phyloP scores from a whole-genome alignment of 2,888 invertebrate species.

The Diarsia rubi region DNA sequence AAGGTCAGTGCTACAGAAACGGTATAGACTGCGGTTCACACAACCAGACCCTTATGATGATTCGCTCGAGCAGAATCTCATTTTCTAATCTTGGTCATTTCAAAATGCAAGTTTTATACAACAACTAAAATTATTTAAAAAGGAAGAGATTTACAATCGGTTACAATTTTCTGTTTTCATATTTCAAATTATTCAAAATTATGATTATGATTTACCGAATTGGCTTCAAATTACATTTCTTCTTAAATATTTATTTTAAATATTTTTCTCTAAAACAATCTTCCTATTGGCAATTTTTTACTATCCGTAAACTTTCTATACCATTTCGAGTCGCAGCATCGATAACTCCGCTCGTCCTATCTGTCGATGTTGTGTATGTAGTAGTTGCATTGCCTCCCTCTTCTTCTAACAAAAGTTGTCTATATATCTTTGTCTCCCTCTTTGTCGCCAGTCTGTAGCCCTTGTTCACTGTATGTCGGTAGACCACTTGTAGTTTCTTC shows the following conservation, averaged over 20 bases:
- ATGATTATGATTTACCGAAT: constrained; percentile 39
- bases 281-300: constrained; percentile 62
- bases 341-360: constrained; percentile 85
- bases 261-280: constrained; percentile 52
- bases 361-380: constrained; percentile 90
- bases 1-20: constrained; percentile 91
- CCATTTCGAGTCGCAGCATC: constrained; percentile 87
- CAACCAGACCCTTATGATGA: constrained; percentile 8
- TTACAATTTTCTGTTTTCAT: constrained; percentile 9
- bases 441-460: constrained; percentile 88
- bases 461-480: constrained; percentile 85
- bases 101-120: not conserved
- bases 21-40: constrained; percentile 80
- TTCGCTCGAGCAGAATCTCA: constrained; percentile 22
- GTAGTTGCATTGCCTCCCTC: constrained; percentile 89
- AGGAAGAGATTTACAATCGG: constrained; percentile 24
- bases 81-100: not conserved
- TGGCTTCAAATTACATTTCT: constrained; percentile 55
- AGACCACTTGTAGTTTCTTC: constrained; percentile 90
- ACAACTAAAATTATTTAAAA: constrained; percentile 10
- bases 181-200: constrained; percentile 38
- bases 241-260: constrained; percentile 54
- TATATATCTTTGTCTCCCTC: constrained; percentile 84
- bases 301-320: constrained; percentile 77
- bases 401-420: constrained; percentile 85